Evolutionary conservation across 2,888 invertebrate species (phyloP).

Genomic region (Petrolisthes cinctipes): DNA sequence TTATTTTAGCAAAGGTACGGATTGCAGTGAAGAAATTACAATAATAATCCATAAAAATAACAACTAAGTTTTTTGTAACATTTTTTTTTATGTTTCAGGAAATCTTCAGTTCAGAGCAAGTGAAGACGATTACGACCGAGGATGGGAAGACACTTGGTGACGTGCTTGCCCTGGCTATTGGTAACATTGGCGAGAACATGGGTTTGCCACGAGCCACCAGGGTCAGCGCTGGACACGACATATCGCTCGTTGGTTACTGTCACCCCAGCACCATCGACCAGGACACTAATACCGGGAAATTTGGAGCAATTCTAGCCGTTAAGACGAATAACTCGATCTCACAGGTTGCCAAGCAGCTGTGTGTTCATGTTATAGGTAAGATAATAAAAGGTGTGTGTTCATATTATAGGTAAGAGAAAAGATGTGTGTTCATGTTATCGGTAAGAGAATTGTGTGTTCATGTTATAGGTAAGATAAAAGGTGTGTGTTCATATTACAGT

Average conservation of each 20-base stretch:
- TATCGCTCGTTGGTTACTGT: slow-evolving; percentile 45
- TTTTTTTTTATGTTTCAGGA: slow-evolving; percentile 16
- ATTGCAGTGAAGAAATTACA: too few relatives aligned
- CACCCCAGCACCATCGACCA: slow-evolving; percentile 43
- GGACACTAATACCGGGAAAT: slow-evolving; percentile 35
- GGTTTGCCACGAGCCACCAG: slow-evolving; percentile 71
- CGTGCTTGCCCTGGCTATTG: slow-evolving; percentile 86
- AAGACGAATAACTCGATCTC: not conserved
- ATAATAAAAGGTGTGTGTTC: too few relatives aligned
- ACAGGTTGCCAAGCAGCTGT: slow-evolving; percentile 44
- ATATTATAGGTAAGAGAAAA: too few relatives aligned
- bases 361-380: slow-evolving; percentile 59
- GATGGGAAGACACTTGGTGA: slow-evolving; percentile 82
- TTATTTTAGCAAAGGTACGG: too few relatives aligned
- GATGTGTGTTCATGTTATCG: not conserved
- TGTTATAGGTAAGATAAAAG: too few relatives aligned
- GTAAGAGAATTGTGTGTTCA: not conserved
- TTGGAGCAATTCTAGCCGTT: slow-evolving; percentile 47
- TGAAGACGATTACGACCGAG: slow-evolving; percentile 76
- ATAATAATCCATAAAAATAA: too few relatives aligned
- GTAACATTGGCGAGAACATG: slow-evolving; percentile 92
- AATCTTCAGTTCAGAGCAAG: slow-evolving; percentile 35
- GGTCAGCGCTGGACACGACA: slow-evolving; percentile 12
- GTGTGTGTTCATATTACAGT: too few relatives aligned
- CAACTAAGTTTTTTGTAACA: too few relatives aligned